A percentile compares a stretch with the other conserved stretches of the same genome.
Evolutionary conservation across 2,888 invertebrate genomes (phyloP).

Genomic region (Emmelina monodactyla): DNA sequence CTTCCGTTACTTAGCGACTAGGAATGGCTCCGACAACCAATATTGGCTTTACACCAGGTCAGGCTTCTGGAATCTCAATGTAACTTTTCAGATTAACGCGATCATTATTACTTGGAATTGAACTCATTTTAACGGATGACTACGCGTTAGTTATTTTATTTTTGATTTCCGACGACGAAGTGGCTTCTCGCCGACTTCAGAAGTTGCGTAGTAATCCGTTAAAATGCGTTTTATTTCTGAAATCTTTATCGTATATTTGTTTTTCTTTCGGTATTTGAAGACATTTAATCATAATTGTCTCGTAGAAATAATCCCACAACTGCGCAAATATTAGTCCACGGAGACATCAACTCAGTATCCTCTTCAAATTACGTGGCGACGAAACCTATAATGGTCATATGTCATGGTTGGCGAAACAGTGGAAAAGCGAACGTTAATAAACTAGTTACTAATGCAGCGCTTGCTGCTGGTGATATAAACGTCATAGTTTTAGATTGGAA

Average conservation of each 20-base stretch:
- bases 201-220: no score
- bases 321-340: conserved; percentile 29
- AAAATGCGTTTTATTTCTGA: no score
- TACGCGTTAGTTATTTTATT: no score
- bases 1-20: conserved; percentile 17
- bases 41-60: conserved; percentile 43
- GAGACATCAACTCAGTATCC: conserved; percentile 28
- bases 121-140: no score
- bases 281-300: conserved; percentile 35
- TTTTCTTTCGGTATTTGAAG: no score
- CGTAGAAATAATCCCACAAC: conserved; percentile 28
- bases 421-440: conserved; percentile 29
- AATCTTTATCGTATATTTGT: conserved; percentile 32
- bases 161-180: no score
- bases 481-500: conserved; percentile 36
- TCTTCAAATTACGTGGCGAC: conserved; percentile 28
- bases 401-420: conserved; percentile 42
- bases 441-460: conserved; percentile 19
- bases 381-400: conserved; percentile 29
- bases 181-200: no score
- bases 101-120: no score
- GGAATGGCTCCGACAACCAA: conserved; percentile 38
- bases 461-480: conserved; percentile 23
- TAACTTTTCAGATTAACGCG: no score
- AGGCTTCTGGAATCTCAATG: no score